Evolutionary conservation across 2,888 invertebrate species (phyloP), one percentile per base, ranked within the genome.

Genomic region (Charanyca ferruginea): DNA sequence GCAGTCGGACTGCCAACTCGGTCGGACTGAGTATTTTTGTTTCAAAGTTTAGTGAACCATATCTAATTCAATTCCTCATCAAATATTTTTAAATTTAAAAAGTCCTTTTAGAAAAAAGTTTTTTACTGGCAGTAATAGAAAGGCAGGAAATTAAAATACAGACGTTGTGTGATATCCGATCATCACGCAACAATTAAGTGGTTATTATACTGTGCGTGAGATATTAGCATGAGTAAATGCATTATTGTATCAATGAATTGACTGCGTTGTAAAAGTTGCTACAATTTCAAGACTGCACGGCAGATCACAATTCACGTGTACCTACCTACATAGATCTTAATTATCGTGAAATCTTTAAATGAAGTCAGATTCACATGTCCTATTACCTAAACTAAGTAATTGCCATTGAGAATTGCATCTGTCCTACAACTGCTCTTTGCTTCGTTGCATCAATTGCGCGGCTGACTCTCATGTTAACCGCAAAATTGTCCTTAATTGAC

Each of bases 401-500:
- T 89, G 89, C 87, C 93, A 87, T 91, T 85, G 85, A 89, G 83
- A 93, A 95, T 94, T 93, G 92, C 93, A 94, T 90, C 86, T 86
- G 88, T 86, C 86, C 84, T 91, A 90, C 90, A 90, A 80, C 83
- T 84, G 77, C 77, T 83, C 74, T 83, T 85, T 91, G 91, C 90
- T 77, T 83, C 78, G 83, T 84, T 91, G 92, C 91, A 91, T 87
- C 90, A 92, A 91, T 92, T 91, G 89, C 68, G 81, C 77, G 81
- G 55, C 66, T 54, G 75, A 79, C 85, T 87, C 85, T 84, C 84
- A 87, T 90, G 87, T 79, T 78, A 86, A 87, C 85, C 91, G 89
- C 88, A 85, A 91, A 93, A 94, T 94, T 95, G 94, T 87, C 91
- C 94, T 90, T 88, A 94, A 95, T 95, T 94, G 89, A 86, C 85